phyloP scores from a whole-genome alignment of 1,140 invertebrate species.

The Orussus abietinus region DNA sequence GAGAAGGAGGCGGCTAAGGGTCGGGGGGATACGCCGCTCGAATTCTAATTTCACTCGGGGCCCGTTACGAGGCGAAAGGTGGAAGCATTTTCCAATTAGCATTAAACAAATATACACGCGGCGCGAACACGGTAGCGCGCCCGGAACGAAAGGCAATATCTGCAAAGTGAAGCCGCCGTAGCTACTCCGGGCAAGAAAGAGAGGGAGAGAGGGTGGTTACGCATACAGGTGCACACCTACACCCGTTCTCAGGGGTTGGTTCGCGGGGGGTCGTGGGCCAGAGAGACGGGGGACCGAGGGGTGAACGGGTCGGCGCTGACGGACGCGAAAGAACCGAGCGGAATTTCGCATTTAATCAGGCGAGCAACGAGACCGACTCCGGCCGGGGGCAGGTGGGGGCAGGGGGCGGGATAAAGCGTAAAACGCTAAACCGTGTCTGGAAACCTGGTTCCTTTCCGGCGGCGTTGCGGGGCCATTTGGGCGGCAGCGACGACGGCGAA shows the following conservation, averaged over 20 bases:
- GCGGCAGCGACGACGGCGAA: neutral
- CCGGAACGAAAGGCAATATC: conserved; percentile 31
- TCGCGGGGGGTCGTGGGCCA: neutral
- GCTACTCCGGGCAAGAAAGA: conserved; percentile 1
- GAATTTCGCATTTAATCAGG: conserved; percentile 43
- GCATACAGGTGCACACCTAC: neutral
- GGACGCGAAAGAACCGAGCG: conserved; percentile 32
- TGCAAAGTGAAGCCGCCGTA: conserved; percentile 15
- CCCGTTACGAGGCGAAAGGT: conserved; percentile 16
- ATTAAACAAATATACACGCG: conserved; percentile 35
- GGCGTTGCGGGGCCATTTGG: neutral
- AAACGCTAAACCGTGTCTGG: conserved; percentile 2
- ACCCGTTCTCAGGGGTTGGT: conserved; percentile 7
- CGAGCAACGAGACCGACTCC: conserved; percentile 28
- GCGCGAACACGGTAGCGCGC: conserved; percentile 15
- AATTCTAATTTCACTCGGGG: conserved; percentile 13
- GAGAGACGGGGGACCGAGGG: conserved; percentile 1
- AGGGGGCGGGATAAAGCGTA: conserved; percentile 12
- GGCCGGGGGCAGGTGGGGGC: conserved; percentile 11
- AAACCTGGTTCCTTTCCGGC: neutral
- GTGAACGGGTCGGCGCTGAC: conserved; percentile 18
- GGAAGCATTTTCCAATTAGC: conserved; percentile 40
- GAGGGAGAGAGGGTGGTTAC: neutral
- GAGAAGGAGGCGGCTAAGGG: no score
- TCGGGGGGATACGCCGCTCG: conserved; percentile 4